A percentile compares a stretch with the other conserved stretches of the same genome.
phyloP scores from a whole-genome alignment of 2,888 invertebrate species.

The Pollenia amentaria region DNA sequence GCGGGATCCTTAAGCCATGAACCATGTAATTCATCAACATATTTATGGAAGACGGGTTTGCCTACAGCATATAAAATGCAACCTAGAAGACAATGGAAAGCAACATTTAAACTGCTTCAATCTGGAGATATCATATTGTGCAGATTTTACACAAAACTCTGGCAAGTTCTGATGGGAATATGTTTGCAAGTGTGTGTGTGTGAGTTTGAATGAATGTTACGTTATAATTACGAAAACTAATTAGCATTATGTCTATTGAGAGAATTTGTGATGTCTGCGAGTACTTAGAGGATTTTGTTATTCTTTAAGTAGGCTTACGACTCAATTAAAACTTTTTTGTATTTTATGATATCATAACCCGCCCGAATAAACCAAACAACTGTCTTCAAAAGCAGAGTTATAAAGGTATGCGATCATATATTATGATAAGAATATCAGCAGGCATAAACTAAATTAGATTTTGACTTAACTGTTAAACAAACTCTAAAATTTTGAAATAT shows the following conservation, averaged over 20 bases:
- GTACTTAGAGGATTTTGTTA: not conserved
- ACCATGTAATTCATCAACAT: constrained; percentile 91
- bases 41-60: constrained; percentile 95
- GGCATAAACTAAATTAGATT: too few species aligned
- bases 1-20: constrained; percentile 93
- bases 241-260: constrained; percentile 9
- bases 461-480: not conserved
- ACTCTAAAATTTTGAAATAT: not conserved
- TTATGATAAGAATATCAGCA: too few species aligned
- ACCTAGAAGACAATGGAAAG: constrained; percentile 86
- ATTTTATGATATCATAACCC: constrained; percentile 42
- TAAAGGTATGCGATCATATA: not conserved
- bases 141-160: not conserved
- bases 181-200: not conserved
- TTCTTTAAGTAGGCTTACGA: constrained; percentile 43
- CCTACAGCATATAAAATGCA: constrained; percentile 96
- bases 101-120: not conserved
- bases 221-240: constrained; percentile 30
- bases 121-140: not conserved
- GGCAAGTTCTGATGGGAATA: not conserved
- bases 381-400: not conserved
- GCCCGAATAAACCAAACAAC: not conserved
- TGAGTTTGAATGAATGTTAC: not conserved
- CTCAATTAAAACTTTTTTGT: constrained; percentile 64
- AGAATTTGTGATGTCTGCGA: not conserved